Conservation (phyloP, 2,888 invertebrate genomes). For the Eupeodes latifasciatus region DNA sequence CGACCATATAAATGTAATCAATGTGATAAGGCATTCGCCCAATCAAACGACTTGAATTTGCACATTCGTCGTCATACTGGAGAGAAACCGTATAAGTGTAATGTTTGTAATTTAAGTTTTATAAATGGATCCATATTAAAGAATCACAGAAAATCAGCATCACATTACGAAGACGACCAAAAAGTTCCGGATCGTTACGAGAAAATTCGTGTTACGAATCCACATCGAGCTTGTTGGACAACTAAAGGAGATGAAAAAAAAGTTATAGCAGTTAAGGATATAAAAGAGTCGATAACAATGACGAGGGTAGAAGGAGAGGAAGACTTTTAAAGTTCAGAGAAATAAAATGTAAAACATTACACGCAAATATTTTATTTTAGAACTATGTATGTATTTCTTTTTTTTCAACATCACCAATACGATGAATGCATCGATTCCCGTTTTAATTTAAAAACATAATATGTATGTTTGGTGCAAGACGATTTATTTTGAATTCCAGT, state of each 20-base stretch:
- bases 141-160: constrained; percentile 87
- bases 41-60: constrained; percentile 89
- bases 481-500: no score
- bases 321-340: neutral
- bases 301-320: neutral
- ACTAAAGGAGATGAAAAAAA: constrained; percentile 45
- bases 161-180: constrained; percentile 84
- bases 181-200: constrained; percentile 80
- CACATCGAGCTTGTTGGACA: constrained; percentile 68
- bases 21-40: constrained; percentile 86
- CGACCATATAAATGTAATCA: constrained; percentile 86
- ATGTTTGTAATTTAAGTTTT: constrained; percentile 88
- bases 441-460: no score
- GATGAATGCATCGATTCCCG: no score
- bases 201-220: constrained; percentile 79
- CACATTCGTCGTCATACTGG: constrained; percentile 90
- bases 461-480: no score
- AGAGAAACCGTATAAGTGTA: constrained; percentile 87
- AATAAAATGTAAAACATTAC: neutral
- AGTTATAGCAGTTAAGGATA: constrained; percentile 23
- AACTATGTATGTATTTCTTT: no score
- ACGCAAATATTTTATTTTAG: neutral
- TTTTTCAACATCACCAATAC: no score
- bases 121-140: constrained; percentile 88
- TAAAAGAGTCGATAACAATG: neutral